These are phyloP conservation scores for Adelosebastes latens DNA, from an alignment of 2,797 vertebrate species.

Conservation along the genomic window DNA sequence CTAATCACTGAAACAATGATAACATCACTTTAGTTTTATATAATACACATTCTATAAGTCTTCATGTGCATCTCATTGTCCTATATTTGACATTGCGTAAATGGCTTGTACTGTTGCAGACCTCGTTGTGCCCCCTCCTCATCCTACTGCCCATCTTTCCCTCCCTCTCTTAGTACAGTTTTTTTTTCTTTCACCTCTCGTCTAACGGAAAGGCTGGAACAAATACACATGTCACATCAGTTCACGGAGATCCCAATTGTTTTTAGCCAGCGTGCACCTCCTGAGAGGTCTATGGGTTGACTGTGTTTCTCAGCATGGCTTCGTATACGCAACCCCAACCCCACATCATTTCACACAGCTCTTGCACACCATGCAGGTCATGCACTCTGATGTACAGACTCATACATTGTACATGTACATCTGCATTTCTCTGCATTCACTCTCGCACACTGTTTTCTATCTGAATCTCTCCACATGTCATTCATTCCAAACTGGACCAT, in stretches of 20 bases:
- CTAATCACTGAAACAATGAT: neutral
- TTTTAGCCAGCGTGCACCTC: constrained; percentile 67
- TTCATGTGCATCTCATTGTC: neutral
- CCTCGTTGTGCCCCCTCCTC: neutral
- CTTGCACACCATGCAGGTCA: constrained; percentile 12
- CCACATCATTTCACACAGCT: constrained; percentile 34
- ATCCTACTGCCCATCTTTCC: neutral
- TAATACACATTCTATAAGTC: neutral
- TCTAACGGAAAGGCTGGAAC: constrained; percentile 63
- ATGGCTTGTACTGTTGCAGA: constrained; percentile 5
- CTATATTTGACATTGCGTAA: neutral
- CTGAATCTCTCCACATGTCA: constrained; percentile 52
- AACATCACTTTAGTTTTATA: neutral
- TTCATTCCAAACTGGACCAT: constrained; percentile 65
- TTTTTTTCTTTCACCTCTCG: constrained; percentile 43
- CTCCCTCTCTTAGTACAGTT: constrained; percentile 8
- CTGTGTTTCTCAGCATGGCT: constrained; percentile 54
- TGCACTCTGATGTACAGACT: constrained; percentile 1
- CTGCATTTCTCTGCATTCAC: constrained; percentile 19
- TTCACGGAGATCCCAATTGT: constrained; percentile 79
- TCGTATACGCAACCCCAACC: constrained; percentile 11
- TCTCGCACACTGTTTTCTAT: constrained; percentile 30
- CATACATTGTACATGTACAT: constrained; percentile 16
- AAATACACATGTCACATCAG: constrained; percentile 78
- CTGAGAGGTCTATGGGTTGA: constrained; percentile 44